Base-by-base conservation (phyloP, 2,113 vertebrate species). In the Amazona vittata region DNA sequence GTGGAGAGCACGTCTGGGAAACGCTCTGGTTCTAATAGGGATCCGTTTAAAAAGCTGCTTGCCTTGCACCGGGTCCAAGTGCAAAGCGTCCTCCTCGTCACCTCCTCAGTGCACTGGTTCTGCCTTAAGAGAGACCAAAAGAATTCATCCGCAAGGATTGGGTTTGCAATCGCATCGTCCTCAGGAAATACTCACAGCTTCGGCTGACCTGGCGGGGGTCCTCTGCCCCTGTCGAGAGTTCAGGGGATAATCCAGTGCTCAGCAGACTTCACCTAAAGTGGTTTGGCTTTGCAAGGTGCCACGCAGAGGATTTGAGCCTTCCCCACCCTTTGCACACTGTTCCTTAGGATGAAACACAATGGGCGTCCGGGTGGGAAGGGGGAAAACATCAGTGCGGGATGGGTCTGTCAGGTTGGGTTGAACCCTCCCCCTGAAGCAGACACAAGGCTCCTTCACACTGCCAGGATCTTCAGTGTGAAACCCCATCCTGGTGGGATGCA, bases 11-110 rank as follows among this genome's bases (percentile, higher is more conserved):
- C 29, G 3, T 35, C 92, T 94, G 94, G 92, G 90, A 93, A 90
- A 96, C 31, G 94, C 84, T 95, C 94, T 73, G 92, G 37, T 94
- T 94, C 83, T 49, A 67, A 90, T 3, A 82, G 64, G 94, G 88
- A 92, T 89, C 57, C 39, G 60, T 26, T 79, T 74, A 29, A 81
- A 93, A 94, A 94, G 21, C 64, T 5, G 81, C 76, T 89, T 26
- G 43, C 89, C 82, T 47, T 3, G 9, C 50, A 39, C 76, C 41
- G 85, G n/a, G 73, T 31, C 46, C 83, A 41, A 59, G 89, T 5
- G 33, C 5, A 5, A 35, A 52, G 74, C 25, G 31, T 92, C 83
- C 76, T 63, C 6, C 8, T 64, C 2, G 13, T 49, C 14, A 68
- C 80, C 71, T 90, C 87, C 85, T 79, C 94, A 74, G 88, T 49